Evolutionary conservation across 2,888 invertebrate genomes (phyloP).

Genomic region (Andrena dorsata): DNA sequence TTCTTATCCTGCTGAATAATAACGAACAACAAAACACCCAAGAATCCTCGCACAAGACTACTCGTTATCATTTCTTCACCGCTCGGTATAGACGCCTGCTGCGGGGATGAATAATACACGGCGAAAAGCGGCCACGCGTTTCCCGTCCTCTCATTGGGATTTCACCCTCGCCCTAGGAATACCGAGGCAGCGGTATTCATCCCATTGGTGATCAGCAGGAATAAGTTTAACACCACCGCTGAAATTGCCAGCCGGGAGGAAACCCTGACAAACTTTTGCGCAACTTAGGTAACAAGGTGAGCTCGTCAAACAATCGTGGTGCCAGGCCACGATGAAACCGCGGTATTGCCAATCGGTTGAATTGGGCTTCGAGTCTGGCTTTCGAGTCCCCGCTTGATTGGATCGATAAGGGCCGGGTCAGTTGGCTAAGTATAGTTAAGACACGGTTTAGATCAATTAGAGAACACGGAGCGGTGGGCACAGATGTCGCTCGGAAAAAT

Average conservation of each 20-base stretch:
- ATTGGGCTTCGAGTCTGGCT: slow-evolving; percentile 72
- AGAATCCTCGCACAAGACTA: neutral
- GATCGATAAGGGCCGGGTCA: slow-evolving; percentile 68
- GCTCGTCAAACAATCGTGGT: slow-evolving; percentile 81
- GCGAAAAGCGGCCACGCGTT: slow-evolving; percentile 6
- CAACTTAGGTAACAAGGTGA: slow-evolving; percentile 79
- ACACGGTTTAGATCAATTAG: slow-evolving; percentile 71
- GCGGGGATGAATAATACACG: slow-evolving; percentile 23
- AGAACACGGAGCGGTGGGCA: slow-evolving; percentile 36
- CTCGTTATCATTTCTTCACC: slow-evolving; percentile 18
- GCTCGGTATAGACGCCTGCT: neutral
- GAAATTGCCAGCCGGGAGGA: slow-evolving; percentile 57
- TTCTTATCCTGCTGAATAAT: neutral
- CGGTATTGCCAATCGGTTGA: slow-evolving; percentile 80
- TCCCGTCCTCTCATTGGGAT: slow-evolving; percentile 1
- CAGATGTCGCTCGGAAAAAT: slow-evolving; percentile 47
- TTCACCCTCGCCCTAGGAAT: slow-evolving; percentile 5
- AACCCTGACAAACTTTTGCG: slow-evolving; percentile 77
- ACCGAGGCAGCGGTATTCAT: slow-evolving; percentile 27
- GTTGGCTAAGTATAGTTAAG: slow-evolving; percentile 68
- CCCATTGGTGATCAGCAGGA: slow-evolving; percentile 40
- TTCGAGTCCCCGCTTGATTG: slow-evolving; percentile 72
- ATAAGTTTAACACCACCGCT: slow-evolving; percentile 60
- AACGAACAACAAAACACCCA: slow-evolving; percentile 3
- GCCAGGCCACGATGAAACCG: slow-evolving; percentile 80